phyloP scores from a whole-genome alignment of 30 jellyfish, hydroid and myxozoan species.

The Cassiopea xamachana region DNA sequence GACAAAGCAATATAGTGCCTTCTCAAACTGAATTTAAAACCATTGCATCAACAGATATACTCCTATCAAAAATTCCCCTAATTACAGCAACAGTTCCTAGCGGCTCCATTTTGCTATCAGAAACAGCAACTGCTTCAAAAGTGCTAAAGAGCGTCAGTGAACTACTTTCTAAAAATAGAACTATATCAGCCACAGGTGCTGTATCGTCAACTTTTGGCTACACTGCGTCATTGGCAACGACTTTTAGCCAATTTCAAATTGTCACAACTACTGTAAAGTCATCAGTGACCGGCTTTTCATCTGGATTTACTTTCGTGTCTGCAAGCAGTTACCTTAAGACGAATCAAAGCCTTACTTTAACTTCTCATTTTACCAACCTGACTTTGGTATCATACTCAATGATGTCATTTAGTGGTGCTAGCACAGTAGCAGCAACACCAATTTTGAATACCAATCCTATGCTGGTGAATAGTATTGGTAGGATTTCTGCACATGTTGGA shows the following conservation, averaged over 20 bases:
- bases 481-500: conserved; percentile 54
- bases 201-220: not conserved
- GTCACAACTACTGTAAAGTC: not conserved
- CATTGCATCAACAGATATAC: not conserved
- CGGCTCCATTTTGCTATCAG: not conserved
- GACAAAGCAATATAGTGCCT: not conserved
- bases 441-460: conserved; percentile 48
- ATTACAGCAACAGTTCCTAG: not conserved
- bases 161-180: not conserved
- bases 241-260: not conserved
- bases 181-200: not conserved
- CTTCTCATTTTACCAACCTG: not conserved
- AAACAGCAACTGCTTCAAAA: not conserved
- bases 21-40: not conserved
- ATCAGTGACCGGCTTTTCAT: not conserved
- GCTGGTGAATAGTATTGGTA: conserved; percentile 60
- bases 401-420: not conserved
- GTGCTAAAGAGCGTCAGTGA: not conserved
- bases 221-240: not conserved
- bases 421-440: conserved; percentile 2
- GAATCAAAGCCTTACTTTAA: not conserved
- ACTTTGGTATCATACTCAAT: not conserved
- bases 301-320: not conserved
- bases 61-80: not conserved
- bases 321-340: not conserved